Conservation (phyloP, 35 echinoderm and acorn worm genomes). For the Amphiura filiformis region DNA sequence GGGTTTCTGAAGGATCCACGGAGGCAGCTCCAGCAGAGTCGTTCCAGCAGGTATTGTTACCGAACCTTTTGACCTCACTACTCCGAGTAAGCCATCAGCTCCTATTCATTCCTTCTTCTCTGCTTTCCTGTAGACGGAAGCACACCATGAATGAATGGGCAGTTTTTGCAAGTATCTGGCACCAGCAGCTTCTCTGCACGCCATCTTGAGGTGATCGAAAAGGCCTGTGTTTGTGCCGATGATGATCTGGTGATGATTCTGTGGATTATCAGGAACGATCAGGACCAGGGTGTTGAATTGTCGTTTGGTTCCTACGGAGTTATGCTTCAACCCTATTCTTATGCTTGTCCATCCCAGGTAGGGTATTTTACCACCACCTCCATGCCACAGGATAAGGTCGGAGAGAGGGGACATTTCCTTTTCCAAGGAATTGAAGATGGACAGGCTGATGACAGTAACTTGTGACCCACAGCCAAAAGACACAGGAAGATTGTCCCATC, state of each 20-base stretch:
- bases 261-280: constrained; percentile 49
- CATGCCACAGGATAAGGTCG: constrained; percentile 64
- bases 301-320: constrained; percentile 29
- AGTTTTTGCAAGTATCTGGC: constrained; percentile 32
- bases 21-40: neutral
- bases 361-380: constrained; percentile 60
- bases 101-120: constrained; percentile 15
- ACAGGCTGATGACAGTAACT: constrained; percentile 45
- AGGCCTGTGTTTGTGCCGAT: constrained; percentile 65
- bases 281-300: constrained; percentile 38
- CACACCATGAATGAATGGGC: constrained; percentile 28
- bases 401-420: constrained; percentile 33
- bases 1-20: neutral
- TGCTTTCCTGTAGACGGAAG: constrained; percentile 24
- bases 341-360: constrained; percentile 58
- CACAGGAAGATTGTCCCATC: constrained; percentile 18
- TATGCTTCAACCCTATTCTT: neutral
- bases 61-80: constrained; percentile 11
- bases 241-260: constrained; percentile 20
- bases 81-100: constrained; percentile 26
- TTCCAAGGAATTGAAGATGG: constrained; percentile 32
- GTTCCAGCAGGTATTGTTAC: neutral
- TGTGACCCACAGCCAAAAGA: constrained; percentile 72
- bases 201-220: constrained; percentile 32
- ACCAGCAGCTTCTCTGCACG: constrained; percentile 34